Evolutionary conservation across 1,140 invertebrate species (phyloP).

Genomic region (Akabosia matsudoensis): DNA sequence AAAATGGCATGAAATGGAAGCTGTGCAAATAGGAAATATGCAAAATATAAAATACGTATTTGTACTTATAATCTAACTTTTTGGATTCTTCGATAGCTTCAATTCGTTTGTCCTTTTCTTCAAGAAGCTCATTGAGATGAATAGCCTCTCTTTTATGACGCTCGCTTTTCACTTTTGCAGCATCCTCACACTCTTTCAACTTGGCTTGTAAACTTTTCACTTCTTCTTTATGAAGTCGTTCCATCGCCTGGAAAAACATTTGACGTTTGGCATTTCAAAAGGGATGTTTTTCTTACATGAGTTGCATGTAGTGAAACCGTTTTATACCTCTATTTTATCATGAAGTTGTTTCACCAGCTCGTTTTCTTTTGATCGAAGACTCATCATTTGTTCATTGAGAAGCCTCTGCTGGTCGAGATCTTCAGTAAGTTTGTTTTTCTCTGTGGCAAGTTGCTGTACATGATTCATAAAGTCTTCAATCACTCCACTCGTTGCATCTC

Average conservation of each 20-base stretch:
- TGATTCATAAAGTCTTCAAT: constrained; percentile 58
- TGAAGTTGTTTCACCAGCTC: constrained; percentile 36
- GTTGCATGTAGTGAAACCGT: constrained; percentile 10
- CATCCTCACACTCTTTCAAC: constrained; percentile 29
- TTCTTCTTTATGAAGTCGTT: constrained; percentile 35
- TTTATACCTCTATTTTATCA: constrained; percentile 42
- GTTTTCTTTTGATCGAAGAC: constrained; percentile 31
- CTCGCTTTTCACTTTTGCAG: constrained; percentile 24
- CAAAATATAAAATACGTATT: neutral
- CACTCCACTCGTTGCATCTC: constrained; percentile 57
- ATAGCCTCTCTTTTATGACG: constrained; percentile 54
- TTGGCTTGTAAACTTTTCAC: constrained; percentile 11
- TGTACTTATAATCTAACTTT: too few relatives aligned
- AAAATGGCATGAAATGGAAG: neutral
- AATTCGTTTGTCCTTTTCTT: constrained; percentile 55
- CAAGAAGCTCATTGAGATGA: constrained; percentile 54
- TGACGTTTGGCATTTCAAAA: neutral
- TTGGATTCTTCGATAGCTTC: constrained; percentile 53
- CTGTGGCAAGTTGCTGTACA: constrained; percentile 57
- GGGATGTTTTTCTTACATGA: neutral
- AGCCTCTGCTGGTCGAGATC: constrained; percentile 32
- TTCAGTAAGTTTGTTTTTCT: constrained; percentile 56
- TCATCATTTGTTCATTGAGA: constrained; percentile 37
- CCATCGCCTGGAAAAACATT: constrained; percentile 33
- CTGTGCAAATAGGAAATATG: neutral